Conservation (phyloP, 2,113 vertebrate species). For the Zonotrichia leucophrys region DNA sequence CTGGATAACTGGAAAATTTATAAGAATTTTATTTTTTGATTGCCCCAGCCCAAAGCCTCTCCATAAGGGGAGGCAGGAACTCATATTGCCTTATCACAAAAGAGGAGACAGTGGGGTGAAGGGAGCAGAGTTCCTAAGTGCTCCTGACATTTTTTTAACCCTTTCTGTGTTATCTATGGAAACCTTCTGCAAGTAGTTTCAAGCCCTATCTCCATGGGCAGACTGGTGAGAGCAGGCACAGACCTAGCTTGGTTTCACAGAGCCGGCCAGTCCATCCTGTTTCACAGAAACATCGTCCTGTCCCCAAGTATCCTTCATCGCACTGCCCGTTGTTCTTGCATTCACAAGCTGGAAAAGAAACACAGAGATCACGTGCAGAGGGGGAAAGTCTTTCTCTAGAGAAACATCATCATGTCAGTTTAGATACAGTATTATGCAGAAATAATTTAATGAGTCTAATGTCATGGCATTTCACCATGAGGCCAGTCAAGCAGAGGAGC, state of each 20-base stretch:
- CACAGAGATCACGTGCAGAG: background rate
- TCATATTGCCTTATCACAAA: background rate
- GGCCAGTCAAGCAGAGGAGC: background rate
- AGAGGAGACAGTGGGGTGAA: background rate
- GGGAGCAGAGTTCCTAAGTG: background rate
- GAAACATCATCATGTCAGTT: background rate
- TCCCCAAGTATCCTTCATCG: conserved; percentile 78
- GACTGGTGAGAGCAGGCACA: background rate
- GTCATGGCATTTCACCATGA: background rate
- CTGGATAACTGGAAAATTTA: background rate
- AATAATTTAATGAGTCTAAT: background rate
- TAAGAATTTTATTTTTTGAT: background rate
- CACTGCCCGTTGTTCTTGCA: conserved; percentile 86
- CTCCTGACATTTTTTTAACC: background rate
- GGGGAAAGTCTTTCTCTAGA: background rate
- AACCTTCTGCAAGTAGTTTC: background rate
- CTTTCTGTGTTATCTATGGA: background rate
- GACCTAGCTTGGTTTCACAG: conserved; percentile 83
- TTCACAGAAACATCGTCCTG: conserved; percentile 86
- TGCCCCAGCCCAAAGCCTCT: background rate
- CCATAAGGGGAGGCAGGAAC: background rate
- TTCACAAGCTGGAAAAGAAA: conserved; percentile 79
- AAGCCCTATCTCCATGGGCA: rapidly evolving
- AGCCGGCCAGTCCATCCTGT: conserved; percentile 84
- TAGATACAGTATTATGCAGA: background rate